Evolutionary conservation across 2,888 invertebrate species (phyloP).

Genomic region (Ectobius pallidus): DNA sequence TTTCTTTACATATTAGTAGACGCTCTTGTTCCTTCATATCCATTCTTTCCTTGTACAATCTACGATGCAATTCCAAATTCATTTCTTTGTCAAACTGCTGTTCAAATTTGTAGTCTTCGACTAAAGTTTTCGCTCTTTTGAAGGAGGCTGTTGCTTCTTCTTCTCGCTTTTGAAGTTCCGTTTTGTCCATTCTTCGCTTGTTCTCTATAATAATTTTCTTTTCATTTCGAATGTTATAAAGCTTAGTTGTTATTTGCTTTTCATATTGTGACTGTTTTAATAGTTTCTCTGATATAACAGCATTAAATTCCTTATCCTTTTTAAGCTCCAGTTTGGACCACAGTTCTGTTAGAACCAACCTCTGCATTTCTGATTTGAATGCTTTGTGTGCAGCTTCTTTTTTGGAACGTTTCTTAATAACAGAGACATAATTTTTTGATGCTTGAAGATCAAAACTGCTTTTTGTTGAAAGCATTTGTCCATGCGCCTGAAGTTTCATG

Average conservation of each 20-base stretch:
- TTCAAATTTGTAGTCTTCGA: background rate
- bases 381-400: constrained; percentile 56
- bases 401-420: constrained; percentile 57
- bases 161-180: constrained; percentile 59
- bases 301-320: constrained; percentile 61
- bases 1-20: constrained; percentile 60
- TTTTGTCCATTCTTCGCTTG: constrained; percentile 59
- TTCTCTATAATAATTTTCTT: constrained; percentile 62
- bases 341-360: constrained; percentile 57
- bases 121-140: background rate
- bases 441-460: constrained; percentile 41
- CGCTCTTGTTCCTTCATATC: constrained; percentile 56
- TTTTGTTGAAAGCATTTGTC: constrained; percentile 31
- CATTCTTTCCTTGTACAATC: constrained; percentile 61
- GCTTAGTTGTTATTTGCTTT: constrained; percentile 67
- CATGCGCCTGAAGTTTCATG: background rate
- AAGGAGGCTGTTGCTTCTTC: constrained; percentile 50
- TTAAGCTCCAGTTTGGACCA: constrained; percentile 62
- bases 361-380: constrained; percentile 60
- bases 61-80: constrained; percentile 58
- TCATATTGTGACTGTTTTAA: constrained; percentile 68
- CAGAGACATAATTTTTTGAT: constrained; percentile 58
- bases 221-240: constrained; percentile 66
- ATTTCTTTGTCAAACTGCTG: constrained; percentile 37
- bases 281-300: constrained; percentile 61